Evolutionary conservation across 2,797 vertebrate genomes (phyloP).

Genomic region (Scomberomorus guttatus): DNA sequence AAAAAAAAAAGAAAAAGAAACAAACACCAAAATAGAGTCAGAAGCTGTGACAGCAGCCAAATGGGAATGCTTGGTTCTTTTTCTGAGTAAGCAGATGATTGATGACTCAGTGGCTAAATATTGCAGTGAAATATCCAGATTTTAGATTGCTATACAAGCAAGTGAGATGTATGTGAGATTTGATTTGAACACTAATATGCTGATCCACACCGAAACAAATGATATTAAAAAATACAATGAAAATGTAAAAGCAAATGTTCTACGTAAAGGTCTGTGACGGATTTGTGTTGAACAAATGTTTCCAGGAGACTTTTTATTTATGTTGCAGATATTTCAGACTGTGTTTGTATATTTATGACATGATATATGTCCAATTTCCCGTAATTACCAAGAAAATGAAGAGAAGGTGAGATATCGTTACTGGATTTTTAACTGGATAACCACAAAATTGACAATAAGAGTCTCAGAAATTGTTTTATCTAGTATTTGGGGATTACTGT

Average conservation of each 20-base stretch:
- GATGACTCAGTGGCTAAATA: conserved; percentile 55
- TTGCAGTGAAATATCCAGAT: conserved; percentile 37
- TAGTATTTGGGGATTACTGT: no score
- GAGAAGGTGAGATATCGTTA: neutral
- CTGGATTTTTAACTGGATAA: no score
- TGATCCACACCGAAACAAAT: conserved; percentile 10
- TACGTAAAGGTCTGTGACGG: no score
- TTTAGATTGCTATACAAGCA: conserved; percentile 17
- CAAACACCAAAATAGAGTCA: conserved; percentile 18
- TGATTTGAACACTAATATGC: neutral
- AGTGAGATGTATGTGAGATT: conserved; percentile 22
- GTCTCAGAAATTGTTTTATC: no score
- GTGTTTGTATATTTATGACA: neutral
- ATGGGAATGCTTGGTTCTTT: conserved; percentile 45
- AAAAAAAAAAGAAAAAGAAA: conserved; percentile 1
- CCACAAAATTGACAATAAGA: no score
- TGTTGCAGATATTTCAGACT: neutral
- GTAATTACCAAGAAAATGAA: neutral
- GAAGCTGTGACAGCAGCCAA: conserved; percentile 46
- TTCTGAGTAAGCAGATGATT: conserved; percentile 42
- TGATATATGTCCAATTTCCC: neutral
- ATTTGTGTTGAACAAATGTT: no score
- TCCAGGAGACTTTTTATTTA: no score
- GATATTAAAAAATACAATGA: neutral
- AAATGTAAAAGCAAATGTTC: no score